phyloP scores from a whole-genome alignment of 2,888 invertebrate species.

The Hydraecia micacea region DNA sequence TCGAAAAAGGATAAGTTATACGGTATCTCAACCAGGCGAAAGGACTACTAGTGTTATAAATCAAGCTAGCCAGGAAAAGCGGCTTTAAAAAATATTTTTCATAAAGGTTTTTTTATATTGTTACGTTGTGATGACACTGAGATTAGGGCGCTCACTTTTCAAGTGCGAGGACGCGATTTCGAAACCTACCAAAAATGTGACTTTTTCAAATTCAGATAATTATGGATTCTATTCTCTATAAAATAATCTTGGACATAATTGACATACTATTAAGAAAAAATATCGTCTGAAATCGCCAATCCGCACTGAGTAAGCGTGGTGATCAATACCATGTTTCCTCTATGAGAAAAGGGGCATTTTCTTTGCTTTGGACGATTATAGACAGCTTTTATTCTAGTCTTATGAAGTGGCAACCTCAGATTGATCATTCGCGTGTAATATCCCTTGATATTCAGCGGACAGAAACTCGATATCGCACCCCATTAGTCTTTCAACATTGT shows the following conservation, averaged over 20 bases:
- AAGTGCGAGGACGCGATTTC: too few species aligned
- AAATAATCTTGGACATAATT: background rate
- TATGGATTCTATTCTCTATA: background rate
- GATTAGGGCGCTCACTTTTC: background rate
- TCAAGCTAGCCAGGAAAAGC: slow-evolving; percentile 12
- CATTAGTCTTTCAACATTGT: slow-evolving; percentile 72
- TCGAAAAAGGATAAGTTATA: slow-evolving; percentile 18
- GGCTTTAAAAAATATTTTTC: background rate
- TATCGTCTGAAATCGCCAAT: background rate
- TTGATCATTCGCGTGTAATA: slow-evolving; percentile 39
- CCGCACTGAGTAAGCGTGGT: too few species aligned
- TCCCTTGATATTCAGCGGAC: slow-evolving; percentile 63
- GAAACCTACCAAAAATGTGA: background rate
- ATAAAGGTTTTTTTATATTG: background rate
- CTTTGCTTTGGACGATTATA: background rate
- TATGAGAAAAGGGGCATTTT: background rate
- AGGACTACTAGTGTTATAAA: slow-evolving; percentile 17
- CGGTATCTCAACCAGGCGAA: slow-evolving; percentile 4
- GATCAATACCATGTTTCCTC: background rate
- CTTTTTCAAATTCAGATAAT: background rate
- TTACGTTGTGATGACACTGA: background rate
- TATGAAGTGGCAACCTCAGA: slow-evolving; percentile 22
- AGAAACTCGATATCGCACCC: slow-evolving; percentile 65
- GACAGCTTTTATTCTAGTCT: background rate
- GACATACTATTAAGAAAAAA: background rate